A percentile compares a stretch with the other conserved stretches of the same genome.
Conservation (phyloP, 2,888 invertebrate genomes). For the Trissolcus japonicus region DNA sequence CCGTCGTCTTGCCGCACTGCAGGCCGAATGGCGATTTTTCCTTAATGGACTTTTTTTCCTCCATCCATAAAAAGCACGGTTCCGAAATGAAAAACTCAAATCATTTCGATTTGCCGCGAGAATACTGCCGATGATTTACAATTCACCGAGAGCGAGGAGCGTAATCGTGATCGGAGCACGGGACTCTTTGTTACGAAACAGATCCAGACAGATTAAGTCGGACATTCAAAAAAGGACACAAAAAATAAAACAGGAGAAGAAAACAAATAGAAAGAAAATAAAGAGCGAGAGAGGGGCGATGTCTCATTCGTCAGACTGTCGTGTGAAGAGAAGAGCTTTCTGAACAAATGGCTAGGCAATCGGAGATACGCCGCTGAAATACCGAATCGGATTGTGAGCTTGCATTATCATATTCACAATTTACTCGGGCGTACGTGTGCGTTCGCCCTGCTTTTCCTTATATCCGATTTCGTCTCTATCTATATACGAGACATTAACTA, state of each 20-base stretch:
- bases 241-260: constrained; percentile 15
- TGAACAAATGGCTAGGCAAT: constrained; percentile 72
- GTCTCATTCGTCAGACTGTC: constrained; percentile 71
- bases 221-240: constrained; percentile 26
- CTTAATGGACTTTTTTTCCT: constrained; percentile 67
- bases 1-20: constrained; percentile 61
- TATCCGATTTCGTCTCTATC: constrained; percentile 57
- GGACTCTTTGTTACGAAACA: constrained; percentile 5
- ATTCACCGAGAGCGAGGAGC: background rate
- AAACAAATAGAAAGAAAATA: constrained; percentile 41
- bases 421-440: constrained; percentile 63
- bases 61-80: constrained; percentile 58
- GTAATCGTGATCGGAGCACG: constrained; percentile 3
- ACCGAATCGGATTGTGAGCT: constrained; percentile 71
- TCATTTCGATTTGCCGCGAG: constrained; percentile 52
- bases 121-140: constrained; percentile 40
- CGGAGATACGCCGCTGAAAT: constrained; percentile 72
- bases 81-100: constrained; percentile 49
- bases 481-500: constrained; percentile 53
- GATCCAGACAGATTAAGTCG: constrained; percentile 32
- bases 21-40: constrained; percentile 68
- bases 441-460: constrained; percentile 53
- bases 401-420: constrained; percentile 73
- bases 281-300: constrained; percentile 61
- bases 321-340: constrained; percentile 63